phyloP scores from a whole-genome alignment of 2,113 vertebrate genomes.

The Lycaon pictus region DNA sequence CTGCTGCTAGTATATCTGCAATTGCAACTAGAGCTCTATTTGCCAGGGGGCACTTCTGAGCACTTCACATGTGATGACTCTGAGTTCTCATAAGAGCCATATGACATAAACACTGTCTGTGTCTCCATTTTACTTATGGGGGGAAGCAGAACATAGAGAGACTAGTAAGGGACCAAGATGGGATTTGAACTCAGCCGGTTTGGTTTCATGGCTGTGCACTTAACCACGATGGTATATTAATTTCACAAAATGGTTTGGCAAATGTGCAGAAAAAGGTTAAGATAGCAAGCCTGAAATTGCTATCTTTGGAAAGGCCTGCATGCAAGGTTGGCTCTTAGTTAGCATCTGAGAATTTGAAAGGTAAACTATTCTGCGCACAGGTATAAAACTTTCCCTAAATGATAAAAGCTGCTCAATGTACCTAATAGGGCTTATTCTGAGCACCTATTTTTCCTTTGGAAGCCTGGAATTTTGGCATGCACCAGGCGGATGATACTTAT shows the following conservation, averaged over 20 bases:
- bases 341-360: neutral
- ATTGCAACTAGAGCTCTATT: neutral
- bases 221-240: neutral
- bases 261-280: neutral
- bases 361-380: neutral
- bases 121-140: neutral
- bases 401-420: neutral
- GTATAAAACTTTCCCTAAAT: neutral
- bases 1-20: neutral
- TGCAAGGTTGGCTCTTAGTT: neutral
- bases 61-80: neutral
- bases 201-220: neutral
- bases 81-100: neutral
- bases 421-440: neutral
- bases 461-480: neutral
- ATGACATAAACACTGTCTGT: neutral
- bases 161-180: neutral
- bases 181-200: neutral
- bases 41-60: neutral
- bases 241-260: neutral
- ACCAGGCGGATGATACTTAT: neutral
- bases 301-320: neutral
- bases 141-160: neutral
- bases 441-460: neutral
- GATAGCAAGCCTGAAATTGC: neutral